Evolutionary conservation across 2,888 invertebrate species (phyloP).

Genomic region (Harpalus rufipes): DNA sequence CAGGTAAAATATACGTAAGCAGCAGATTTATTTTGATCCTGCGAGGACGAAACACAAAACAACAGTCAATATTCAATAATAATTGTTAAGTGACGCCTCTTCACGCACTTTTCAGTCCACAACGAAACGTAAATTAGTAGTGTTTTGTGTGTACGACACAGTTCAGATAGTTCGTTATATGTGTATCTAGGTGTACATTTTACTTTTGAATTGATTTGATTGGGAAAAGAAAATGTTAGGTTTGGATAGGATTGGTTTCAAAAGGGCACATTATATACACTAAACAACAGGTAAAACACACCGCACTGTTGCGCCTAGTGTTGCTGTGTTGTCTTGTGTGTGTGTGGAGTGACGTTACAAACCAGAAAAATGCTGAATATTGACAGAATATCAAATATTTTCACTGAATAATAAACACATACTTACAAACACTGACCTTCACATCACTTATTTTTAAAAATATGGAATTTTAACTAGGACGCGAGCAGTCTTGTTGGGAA

Average conservation of each 20-base stretch:
- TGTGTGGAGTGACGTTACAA: not conserved
- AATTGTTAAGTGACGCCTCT: constrained; percentile 36
- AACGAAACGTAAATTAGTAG: constrained; percentile 43
- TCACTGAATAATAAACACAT: not conserved
- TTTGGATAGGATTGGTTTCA: not conserved
- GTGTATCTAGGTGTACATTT: constrained; percentile 54
- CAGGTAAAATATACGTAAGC: constrained; percentile 58
- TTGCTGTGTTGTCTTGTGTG: constrained; percentile 45
- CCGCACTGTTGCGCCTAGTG: constrained; percentile 36
- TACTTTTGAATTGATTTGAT: constrained; percentile 6
- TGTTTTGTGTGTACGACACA: constrained; percentile 44
- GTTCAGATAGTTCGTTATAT: constrained; percentile 46
- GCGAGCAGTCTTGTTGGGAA: too few species aligned
- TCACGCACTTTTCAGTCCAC: constrained; percentile 28
- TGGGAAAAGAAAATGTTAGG: constrained; percentile 32
- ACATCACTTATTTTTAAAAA: too few species aligned
- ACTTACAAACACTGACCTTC: too few species aligned
- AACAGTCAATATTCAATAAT: constrained; percentile 57
- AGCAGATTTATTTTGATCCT: constrained; percentile 45
- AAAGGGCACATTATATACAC: constrained; percentile 37
- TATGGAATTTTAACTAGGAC: too few species aligned
- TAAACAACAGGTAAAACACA: constrained; percentile 55
- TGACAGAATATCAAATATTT: constrained; percentile 5
- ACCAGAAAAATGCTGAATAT: not conserved
- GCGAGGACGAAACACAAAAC: constrained; percentile 59